Percentiles rank a stretch among this genome's conserved stretches.
These are phyloP conservation scores for Asteroscopus sphinx DNA, from an alignment of 2,888 invertebrate genomes.

Conservation along the genomic window DNA sequence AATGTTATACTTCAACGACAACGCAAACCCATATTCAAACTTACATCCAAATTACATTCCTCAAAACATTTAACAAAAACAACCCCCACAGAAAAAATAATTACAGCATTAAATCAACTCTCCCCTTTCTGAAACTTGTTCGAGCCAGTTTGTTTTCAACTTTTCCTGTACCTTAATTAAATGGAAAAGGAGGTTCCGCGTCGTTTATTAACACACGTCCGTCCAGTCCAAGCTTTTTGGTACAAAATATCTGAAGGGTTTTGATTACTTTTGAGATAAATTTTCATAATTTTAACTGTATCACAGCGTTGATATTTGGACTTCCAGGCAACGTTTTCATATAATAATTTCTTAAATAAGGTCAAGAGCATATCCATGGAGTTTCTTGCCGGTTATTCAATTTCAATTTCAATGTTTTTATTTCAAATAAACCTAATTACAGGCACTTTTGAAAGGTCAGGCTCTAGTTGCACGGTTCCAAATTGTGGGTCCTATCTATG, in stretches of 20 bases:
- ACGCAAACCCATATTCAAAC: constrained; percentile 2
- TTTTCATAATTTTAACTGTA: not conserved
- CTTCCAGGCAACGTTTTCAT: too few species aligned
- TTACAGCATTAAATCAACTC: constrained; percentile 11
- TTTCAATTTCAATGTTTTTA: too few species aligned
- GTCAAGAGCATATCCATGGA: too few species aligned
- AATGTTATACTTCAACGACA: too few species aligned
- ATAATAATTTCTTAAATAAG: too few species aligned
- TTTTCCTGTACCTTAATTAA: constrained; percentile 23
- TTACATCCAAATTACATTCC: not conserved
- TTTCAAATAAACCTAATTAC: too few species aligned
- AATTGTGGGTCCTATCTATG: too few species aligned
- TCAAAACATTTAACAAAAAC: not conserved
- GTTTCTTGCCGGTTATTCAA: too few species aligned
- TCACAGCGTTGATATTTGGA: not conserved
- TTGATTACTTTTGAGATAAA: not conserved
- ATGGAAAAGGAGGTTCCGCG: constrained; percentile 19
- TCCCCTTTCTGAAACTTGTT: constrained; percentile 6
- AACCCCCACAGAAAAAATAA: not conserved
- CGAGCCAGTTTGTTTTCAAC: constrained; percentile 14
- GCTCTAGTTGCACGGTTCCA: too few species aligned
- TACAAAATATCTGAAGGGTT: constrained; percentile 1
- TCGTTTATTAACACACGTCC: constrained; percentile 9
- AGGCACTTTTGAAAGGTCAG: too few species aligned
- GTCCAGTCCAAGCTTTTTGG: not conserved